phyloP scores from a whole-genome alignment of 2,113 vertebrate genomes.

The Ptilonorhynchus violaceus region DNA sequence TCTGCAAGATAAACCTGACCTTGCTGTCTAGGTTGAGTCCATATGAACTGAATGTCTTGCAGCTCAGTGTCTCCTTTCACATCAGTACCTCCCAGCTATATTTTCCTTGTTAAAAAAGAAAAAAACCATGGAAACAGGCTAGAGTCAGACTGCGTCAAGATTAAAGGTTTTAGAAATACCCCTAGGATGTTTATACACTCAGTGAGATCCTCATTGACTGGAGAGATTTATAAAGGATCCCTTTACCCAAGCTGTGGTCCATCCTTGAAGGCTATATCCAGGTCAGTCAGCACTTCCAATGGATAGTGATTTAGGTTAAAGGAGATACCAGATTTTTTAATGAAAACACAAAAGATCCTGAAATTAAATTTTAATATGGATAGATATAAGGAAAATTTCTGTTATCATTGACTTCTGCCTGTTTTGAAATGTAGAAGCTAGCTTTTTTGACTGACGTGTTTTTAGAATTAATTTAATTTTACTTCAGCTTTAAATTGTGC shows the following conservation, averaged over 20 bases:
- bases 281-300: neutral
- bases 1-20: neutral
- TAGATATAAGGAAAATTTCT: neutral
- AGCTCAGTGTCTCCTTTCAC: neutral
- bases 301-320: neutral
- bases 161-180: neutral
- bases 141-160: neutral
- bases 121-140: neutral
- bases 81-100: neutral
- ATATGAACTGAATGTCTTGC: neutral
- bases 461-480: neutral
- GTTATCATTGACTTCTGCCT: neutral
- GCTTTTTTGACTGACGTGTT: neutral
- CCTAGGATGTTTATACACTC: neutral
- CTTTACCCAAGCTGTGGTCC: neutral
- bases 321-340: neutral
- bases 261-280: neutral
- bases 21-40: neutral
- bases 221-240: neutral
- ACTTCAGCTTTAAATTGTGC: neutral
- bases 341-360: neutral
- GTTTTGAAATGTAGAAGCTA: neutral
- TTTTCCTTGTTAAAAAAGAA: neutral
- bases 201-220: neutral
- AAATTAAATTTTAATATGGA: neutral